Percentiles rank a stretch among this genome's conserved stretches.
These are phyloP conservation scores for Athene cunicularia DNA, from an alignment of 2,113 vertebrate genomes.

Conservation along the genomic window DNA sequence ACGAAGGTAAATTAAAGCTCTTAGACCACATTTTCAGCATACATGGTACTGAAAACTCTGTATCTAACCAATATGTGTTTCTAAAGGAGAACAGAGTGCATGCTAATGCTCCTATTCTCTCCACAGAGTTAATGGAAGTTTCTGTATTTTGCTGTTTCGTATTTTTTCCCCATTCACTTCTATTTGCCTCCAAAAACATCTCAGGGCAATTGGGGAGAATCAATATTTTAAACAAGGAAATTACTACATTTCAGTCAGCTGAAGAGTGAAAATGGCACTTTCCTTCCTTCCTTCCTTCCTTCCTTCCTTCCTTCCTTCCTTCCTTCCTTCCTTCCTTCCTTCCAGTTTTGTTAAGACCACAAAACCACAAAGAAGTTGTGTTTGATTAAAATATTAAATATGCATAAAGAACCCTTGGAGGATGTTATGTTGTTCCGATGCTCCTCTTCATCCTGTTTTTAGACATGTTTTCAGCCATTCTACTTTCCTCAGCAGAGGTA, in stretches of 20 bases:
- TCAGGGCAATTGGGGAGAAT: neutral
- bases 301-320: neutral
- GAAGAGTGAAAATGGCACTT: constrained; percentile 27
- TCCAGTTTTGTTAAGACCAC: constrained; percentile 20
- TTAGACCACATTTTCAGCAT: constrained; percentile 45
- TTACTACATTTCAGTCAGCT: constrained; percentile 47
- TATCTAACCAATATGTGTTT: neutral
- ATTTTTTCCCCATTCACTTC: neutral
- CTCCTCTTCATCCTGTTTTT: neutral
- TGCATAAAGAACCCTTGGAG: neutral
- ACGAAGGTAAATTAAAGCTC: constrained; percentile 63
- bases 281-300: neutral
- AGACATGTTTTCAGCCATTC: neutral
- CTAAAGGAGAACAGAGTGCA: neutral
- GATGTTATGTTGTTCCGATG: neutral
- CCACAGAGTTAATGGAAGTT: neutral
- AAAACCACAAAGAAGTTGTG: constrained; percentile 25
- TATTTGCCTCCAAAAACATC: neutral
- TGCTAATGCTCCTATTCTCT: neutral
- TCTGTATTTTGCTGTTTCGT: neutral
- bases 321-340: neutral
- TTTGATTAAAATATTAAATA: constrained; percentile 24
- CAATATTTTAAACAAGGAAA: neutral
- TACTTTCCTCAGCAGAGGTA: neutral
- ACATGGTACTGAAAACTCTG: neutral